Percentiles rank a stretch among this genome's conserved stretches.
phyloP scores from a whole-genome alignment of 2,888 invertebrate species.

The Microplitis deprimator region DNA sequence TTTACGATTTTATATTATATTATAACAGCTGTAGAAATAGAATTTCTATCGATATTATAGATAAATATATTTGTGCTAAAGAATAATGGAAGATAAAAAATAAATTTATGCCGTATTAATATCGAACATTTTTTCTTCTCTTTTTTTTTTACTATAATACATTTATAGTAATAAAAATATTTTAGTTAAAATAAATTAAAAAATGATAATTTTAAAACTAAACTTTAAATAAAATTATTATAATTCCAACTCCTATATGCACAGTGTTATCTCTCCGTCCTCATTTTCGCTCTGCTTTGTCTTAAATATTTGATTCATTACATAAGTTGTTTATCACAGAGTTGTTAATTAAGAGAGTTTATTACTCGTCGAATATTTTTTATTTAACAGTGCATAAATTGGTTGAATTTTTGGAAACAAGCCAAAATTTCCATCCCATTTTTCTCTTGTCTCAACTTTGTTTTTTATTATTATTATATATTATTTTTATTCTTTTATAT shows the following conservation, averaged over 20 bases:
- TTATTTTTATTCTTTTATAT: constrained; percentile 23
- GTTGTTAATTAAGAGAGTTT: not conserved
- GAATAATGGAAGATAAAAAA: too few relatives aligned
- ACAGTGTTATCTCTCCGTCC: too few relatives aligned
- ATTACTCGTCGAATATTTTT: constrained; percentile 52
- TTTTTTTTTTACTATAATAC: too few relatives aligned
- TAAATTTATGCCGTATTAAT: too few relatives aligned
- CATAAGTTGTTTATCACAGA: not conserved
- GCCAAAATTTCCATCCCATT: constrained; percentile 68
- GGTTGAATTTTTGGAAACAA: constrained; percentile 67
- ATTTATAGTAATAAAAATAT: too few relatives aligned
- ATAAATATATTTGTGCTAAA: not conserved
- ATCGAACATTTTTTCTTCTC: too few relatives aligned
- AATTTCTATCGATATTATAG: not conserved
- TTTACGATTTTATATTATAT: too few relatives aligned
- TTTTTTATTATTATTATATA: constrained; percentile 11
- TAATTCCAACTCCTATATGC: too few relatives aligned
- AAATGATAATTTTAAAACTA: too few relatives aligned
- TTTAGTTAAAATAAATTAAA: too few relatives aligned
- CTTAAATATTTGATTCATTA: not conserved
- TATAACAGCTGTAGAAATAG: too few relatives aligned
- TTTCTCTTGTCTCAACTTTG: constrained; percentile 46
- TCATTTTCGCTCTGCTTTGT: not conserved
- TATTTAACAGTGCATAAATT: constrained; percentile 69
- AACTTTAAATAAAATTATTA: too few relatives aligned